phyloP scores from a whole-genome alignment of 2,797 vertebrate species.

The Tangara arthus region DNA sequence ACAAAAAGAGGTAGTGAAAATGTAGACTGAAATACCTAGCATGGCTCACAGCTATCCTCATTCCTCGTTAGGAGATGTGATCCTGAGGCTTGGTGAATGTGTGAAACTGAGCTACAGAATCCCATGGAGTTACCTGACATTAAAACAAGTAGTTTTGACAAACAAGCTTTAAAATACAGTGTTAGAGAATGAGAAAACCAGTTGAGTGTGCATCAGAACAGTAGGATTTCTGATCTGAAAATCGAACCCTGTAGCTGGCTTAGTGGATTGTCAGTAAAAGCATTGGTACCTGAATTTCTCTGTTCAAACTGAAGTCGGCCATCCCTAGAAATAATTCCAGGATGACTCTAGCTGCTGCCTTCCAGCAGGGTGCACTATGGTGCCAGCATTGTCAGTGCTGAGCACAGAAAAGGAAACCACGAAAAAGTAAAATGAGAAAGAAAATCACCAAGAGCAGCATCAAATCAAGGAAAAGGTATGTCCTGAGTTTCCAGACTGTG shows the following conservation, averaged over 20 bases:
- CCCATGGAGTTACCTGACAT: background rate
- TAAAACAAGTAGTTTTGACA: background rate
- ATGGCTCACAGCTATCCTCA: background rate
- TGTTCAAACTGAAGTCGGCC: background rate
- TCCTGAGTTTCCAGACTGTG: background rate
- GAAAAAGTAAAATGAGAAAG: conserved; percentile 11
- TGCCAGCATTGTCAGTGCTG: background rate
- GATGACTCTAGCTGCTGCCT: background rate
- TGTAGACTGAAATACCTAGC: background rate
- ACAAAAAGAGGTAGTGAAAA: background rate
- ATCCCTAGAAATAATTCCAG: background rate
- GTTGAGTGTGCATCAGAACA: background rate
- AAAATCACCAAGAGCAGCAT: background rate
- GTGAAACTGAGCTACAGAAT: background rate
- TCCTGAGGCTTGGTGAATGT: background rate
- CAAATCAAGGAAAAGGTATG: background rate
- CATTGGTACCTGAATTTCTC: background rate
- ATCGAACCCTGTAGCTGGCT: background rate
- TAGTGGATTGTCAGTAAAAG: background rate
- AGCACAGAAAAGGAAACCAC: background rate
- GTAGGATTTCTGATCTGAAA: background rate
- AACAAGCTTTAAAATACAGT: background rate
- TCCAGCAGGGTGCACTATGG: conserved; percentile 66
- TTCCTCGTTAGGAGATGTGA: background rate
- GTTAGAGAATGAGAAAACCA: background rate